Evolutionary conservation across 2,888 invertebrate genomes (phyloP), one percentile per base, ranked within the genome.

Genomic region (Drosophila histrio): DNA sequence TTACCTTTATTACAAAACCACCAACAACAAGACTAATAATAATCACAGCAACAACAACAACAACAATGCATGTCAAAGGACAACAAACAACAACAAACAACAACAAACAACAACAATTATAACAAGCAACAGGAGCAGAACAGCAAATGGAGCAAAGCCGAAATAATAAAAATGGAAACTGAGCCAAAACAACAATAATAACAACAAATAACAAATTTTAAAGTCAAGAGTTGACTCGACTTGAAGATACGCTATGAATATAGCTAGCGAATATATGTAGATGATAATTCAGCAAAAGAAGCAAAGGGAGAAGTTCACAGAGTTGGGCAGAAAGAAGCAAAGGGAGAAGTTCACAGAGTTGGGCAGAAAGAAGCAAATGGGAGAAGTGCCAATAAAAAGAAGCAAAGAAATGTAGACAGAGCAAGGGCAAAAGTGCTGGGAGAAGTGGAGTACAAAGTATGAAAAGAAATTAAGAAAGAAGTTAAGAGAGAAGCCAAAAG

Each of bases 1-100:
- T 85, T 89, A 82, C 84, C 89, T 82, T 74, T 80, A 89, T 86
- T 85, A 78, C 79, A 59, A 72, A 67, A 38, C 47, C 54, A 57
- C 38, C 59, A 44, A 73, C 74, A 74, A 71, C 67, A 71, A 59
- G 63, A 64, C 36, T 28, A 46, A 26, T 22, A 71, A 13, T 52
- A 60, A 46, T 49, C 57, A 49, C 56, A 57, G 39, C 58, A 76
- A 53, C 46, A 47, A 9, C 47, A 47, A 47, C 4, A n/a, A 19
- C 54, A 47, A 53, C 50, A 84, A 77, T n/a, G 79, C 77, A 78
- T 79, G 79, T 75, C 76, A 62, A 49, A 57, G 56, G 28, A 59
- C 59, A 75, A 53, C 46, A 54, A 61, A 62, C 19, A 63, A 34
- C 17, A 32, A 46, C 53, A 59, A 38, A 11, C 36, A 64, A 58